Base-by-base conservation (phyloP, 2,888 invertebrate species). In the Harpalus rubripes region DNA sequence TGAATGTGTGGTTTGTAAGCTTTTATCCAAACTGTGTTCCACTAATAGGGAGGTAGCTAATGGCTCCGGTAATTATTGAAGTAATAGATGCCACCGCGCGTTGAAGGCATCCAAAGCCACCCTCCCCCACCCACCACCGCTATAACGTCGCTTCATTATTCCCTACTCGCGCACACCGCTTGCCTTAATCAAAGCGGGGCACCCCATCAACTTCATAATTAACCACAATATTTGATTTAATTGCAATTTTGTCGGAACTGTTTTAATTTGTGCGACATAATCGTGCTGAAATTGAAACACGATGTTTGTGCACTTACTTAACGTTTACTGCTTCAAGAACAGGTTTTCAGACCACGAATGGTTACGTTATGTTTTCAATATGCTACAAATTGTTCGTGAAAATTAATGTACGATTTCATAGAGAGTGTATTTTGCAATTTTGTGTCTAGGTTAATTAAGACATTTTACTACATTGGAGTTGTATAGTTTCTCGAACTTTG, bases 191-290 rank as follows among this genome's bases (percentile, higher is more conserved):
- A 84, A 84, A 84, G 84, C 84, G 26, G 44, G 65, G 84, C 84
- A 84, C 84, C 84, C 84, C 65, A 84, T 84, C 84, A 84, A 78
- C 78, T 61, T 78, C 65, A 84, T 84, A 84, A 84, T 86, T 86
- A 85, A 85, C 85, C 79, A 86, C 87, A 86, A 87, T 86, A 87
- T 87, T 87, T 87, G 87, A 87, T 87, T 85, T 86, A 86, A 86
- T 86, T 88, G 87, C 88, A 87, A 88, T 88, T 87, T 87, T 87
- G 87, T 86, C 87, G 86, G 76, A 78, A 88, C 87, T 87, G 88
- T 88, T 88, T 88, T 87, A 87, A 87, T 88, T 87, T 88, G 85
- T 72, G 86, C 85, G 80, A 85, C 85, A 86, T 85, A 86, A 83
- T 86, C 85, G 52, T 84, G 86, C 41, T 78, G 78, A 85, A 85